Evolutionary conservation across 1,140 invertebrate genomes (phyloP), one percentile per base, ranked within the genome.

Genomic region (Cyphomyrmex costatus): DNA sequence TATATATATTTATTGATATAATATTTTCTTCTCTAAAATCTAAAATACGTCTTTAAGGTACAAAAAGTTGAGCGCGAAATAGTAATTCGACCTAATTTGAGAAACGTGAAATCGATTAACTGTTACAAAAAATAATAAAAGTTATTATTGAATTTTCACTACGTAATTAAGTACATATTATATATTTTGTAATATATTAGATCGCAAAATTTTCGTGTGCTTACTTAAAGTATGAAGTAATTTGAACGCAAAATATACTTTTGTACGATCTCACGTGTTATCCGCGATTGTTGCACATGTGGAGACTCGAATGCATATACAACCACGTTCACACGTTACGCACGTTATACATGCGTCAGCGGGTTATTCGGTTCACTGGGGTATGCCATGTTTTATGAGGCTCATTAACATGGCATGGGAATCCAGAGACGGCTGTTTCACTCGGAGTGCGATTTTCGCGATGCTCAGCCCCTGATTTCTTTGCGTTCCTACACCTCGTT

Each of bases 351-450:
- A 3, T 82, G 53, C n/a, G 66, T 80, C 84, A 68, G 84, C 51
- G 76, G 53, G 60, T 86, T 86, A 86, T 82, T 80, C 84, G 76
- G 84, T 86, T 86, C 84, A 86, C 60, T 80, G 84, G 76, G 76
- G 51, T 70, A 68, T 27, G 3, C 14, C 24, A 63, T 70, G 63
- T 33, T 80, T 86, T 86, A 86, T 58, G 84, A 86, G 84, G 7
- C 84, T 86, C 76, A 86, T 86, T 86, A 86, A 49, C 65, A 86
- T 80, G 36, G 63, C 76, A 49, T 86, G 84, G 77, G 84, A 86
- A 86, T 63, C 51, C 10, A 49, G 68, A 73, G 80, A n/a, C 82
- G 82, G 63, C 51, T 53, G 63, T 85, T 85, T 46, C 82, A 73
- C 82, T 85, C 42, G 60, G 49, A 12, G 14, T 16, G 53, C 53